These are phyloP conservation scores for Hylomyscus alleni DNA, from an alignment of 2,797 vertebrate species.

Conservation along the genomic window DNA sequence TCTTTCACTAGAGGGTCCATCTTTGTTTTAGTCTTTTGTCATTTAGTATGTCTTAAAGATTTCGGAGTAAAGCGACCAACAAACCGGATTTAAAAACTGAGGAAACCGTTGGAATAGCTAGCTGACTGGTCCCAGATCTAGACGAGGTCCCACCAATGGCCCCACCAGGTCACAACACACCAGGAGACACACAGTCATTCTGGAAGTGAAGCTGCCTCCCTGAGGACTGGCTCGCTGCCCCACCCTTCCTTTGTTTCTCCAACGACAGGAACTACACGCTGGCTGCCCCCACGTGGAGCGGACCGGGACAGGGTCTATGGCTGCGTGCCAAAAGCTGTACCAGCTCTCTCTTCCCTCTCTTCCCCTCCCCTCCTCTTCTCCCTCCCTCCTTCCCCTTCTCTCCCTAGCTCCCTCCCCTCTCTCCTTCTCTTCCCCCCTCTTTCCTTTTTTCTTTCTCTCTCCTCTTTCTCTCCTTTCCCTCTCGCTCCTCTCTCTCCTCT, in stretches of 20 bases:
- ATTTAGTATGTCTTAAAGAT: background rate
- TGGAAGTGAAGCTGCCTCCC: background rate
- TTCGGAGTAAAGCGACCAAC: background rate
- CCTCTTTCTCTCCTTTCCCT: no score
- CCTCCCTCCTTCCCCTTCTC: background rate
- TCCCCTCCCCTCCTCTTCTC: no score
- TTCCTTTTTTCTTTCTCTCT: background rate
- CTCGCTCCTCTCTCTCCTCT: no score
- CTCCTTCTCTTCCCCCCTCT: accelerated
- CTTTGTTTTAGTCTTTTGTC: background rate
- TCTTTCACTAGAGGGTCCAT: background rate
- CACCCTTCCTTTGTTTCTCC: background rate
- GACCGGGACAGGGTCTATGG: background rate
- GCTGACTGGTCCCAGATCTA: background rate
- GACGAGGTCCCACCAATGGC: background rate
- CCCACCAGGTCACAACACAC: background rate
- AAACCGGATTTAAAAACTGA: background rate
- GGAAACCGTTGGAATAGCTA: background rate
- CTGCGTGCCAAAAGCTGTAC: background rate
- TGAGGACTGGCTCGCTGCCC: accelerated
- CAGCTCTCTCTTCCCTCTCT: background rate
- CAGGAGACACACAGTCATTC: background rate
- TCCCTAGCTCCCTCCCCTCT: background rate
- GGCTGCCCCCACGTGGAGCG: background rate
- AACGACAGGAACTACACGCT: background rate